Percentiles rank a stretch among this genome's conserved stretches.
phyloP scores from a whole-genome alignment of 1,140 invertebrate species.

The Heliconius himera region DNA sequence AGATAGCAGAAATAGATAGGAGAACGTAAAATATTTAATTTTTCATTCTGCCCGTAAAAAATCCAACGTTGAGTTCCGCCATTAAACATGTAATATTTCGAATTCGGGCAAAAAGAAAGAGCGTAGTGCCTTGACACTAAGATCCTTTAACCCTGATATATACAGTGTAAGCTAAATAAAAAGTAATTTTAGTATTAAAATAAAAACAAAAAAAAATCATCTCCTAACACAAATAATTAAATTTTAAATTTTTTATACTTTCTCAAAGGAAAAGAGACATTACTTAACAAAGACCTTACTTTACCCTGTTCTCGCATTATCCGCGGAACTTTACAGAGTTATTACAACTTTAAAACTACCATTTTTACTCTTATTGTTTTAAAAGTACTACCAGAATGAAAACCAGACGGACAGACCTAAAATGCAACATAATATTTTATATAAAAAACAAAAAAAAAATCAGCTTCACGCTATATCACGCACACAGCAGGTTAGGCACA shows the following conservation, averaged over 20 bases:
- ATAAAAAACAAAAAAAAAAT: no score
- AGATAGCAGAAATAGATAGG: no score
- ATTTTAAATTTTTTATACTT: not conserved
- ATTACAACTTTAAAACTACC: not conserved
- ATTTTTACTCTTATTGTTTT: not conserved
- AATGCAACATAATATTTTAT: no score
- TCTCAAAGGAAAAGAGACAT: conserved; percentile 1
- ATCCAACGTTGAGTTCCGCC: no score
- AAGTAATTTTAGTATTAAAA: not conserved
- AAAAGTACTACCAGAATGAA: not conserved
- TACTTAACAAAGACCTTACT: not conserved
- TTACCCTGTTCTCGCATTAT: not conserved
- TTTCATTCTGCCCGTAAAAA: no score
- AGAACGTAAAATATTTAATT: no score
- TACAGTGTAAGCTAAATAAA: not conserved
- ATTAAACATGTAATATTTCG: no score
- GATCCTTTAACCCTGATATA: not conserved
- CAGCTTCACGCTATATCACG: no score
- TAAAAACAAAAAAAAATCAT: not conserved
- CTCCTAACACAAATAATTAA: not conserved
- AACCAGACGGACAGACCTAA: not conserved
- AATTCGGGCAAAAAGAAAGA: no score
- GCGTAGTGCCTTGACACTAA: not conserved
- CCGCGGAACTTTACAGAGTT: not conserved
- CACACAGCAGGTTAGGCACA: no score